Conservation (phyloP, 2,888 invertebrate species). For the Microplitis manilae region DNA sequence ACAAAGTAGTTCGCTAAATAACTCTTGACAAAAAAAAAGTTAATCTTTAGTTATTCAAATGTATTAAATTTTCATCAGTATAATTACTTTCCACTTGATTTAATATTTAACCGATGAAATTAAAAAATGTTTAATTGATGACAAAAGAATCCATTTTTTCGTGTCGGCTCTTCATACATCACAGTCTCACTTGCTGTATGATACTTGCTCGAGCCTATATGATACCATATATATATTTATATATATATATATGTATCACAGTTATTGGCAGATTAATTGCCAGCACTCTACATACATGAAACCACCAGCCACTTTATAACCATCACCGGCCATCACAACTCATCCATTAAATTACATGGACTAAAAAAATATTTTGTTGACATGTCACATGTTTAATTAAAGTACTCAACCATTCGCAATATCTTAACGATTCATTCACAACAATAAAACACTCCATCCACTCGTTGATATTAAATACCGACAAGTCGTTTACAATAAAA, state of each 20-base stretch:
- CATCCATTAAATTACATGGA: conserved; percentile 2
- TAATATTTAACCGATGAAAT: neutral
- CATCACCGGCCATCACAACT: neutral
- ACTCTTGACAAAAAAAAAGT: neutral
- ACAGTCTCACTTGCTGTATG: conserved; percentile 27
- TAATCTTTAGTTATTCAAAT: neutral
- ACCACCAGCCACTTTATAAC: neutral
- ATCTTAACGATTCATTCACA: neutral
- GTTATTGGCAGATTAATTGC: neutral
- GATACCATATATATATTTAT: neutral
- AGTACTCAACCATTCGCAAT: conserved; percentile 43
- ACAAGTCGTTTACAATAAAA: neutral
- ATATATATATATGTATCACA: neutral
- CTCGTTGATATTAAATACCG: neutral
- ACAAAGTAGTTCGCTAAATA: neutral
- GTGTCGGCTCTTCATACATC: conserved; percentile 5
- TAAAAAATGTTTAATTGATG: neutral
- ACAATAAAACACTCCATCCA: neutral
- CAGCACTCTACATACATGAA: neutral
- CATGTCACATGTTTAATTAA: neutral
- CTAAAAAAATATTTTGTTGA: conserved; percentile 3
- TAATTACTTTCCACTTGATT: neutral
- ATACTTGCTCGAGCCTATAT: conserved; percentile 15
- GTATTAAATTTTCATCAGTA: neutral
- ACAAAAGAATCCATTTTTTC: neutral